Conservation (phyloP, 2,888 invertebrate species). For the Osmoderma eremita region DNA sequence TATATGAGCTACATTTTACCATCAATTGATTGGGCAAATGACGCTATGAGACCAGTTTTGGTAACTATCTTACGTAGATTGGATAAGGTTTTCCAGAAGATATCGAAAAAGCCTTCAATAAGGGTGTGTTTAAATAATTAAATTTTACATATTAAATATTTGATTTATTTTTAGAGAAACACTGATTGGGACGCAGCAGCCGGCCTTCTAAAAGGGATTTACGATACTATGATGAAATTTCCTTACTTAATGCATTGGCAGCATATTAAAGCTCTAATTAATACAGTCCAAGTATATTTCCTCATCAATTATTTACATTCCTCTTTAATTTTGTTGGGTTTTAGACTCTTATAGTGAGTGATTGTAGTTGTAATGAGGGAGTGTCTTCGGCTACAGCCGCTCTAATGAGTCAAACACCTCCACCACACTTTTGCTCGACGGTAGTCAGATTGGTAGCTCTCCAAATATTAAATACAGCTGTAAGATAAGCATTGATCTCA, state of each 20-base stretch:
- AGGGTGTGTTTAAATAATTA: constrained; percentile 65
- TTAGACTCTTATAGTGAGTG: constrained; percentile 83
- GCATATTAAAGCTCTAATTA: constrained; percentile 88
- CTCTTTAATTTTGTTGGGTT: constrained; percentile 48
- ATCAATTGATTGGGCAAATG: constrained; percentile 95
- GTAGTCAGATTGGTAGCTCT: constrained; percentile 95
- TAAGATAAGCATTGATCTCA: not conserved
- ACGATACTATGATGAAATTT: constrained; percentile 91
- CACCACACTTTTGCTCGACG: constrained; percentile 94
- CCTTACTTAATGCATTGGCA: constrained; percentile 97
- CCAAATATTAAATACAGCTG: constrained; percentile 86
- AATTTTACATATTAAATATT: not conserved
- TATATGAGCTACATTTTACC: constrained; percentile 95
- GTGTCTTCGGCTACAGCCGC: constrained; percentile 86
- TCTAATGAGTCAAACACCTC: constrained; percentile 90
- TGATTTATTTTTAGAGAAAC: constrained; percentile 73
- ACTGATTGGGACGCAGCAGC: constrained; percentile 98
- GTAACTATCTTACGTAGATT: constrained; percentile 90
- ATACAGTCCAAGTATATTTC: constrained; percentile 81
- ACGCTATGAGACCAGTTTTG: constrained; percentile 89
- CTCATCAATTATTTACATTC: too few species aligned
- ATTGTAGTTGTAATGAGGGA: constrained; percentile 70
- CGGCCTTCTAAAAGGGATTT: constrained; percentile 91
- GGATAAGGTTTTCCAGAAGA: constrained; percentile 97
- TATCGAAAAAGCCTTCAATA: constrained; percentile 94